Evolutionary conservation across 2,888 invertebrate species (phyloP).

Genomic region (Apoderus coryli): DNA sequence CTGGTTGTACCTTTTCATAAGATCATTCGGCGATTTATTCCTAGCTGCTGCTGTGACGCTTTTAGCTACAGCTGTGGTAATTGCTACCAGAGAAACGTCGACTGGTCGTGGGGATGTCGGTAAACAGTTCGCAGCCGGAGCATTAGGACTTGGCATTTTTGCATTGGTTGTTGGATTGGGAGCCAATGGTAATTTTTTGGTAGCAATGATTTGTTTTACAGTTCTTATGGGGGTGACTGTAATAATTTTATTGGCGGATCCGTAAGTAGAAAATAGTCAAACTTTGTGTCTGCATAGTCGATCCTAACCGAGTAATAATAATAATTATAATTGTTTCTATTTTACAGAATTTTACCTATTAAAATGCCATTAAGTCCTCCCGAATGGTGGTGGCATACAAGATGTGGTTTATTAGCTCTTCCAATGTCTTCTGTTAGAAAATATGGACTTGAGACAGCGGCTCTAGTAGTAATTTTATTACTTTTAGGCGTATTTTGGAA

Average conservation of each 20-base stretch:
- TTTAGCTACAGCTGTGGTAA: slow-evolving; percentile 58
- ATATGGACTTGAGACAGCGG: slow-evolving; percentile 59
- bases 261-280: no score
- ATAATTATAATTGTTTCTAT: no score
- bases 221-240: slow-evolving; percentile 47
- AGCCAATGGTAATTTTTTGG: slow-evolving; percentile 34
- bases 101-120: slow-evolving; percentile 68
- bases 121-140: slow-evolving; percentile 60
- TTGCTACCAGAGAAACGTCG: slow-evolving; percentile 68
- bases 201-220: slow-evolving; percentile 40
- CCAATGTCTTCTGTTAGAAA: slow-evolving; percentile 68
- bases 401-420: slow-evolving; percentile 58
- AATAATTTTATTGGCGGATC: slow-evolving; percentile 40
- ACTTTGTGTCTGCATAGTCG: no score
- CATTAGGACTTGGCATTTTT: slow-evolving; percentile 55
- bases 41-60: slow-evolving; percentile 57
- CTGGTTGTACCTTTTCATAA: slow-evolving; percentile 53
- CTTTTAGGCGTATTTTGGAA: slow-evolving; percentile 67
- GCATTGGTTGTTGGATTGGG: slow-evolving; percentile 41
- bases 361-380: slow-evolving; percentile 68
- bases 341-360: slow-evolving; percentile 31
- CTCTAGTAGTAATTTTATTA: slow-evolving; percentile 51
- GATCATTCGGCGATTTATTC: slow-evolving; percentile 62
- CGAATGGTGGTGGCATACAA: slow-evolving; percentile 81
- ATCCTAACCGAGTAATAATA: no score